Conservation (phyloP, 2,113 vertebrate genomes). For the Monopterus albus region DNA sequence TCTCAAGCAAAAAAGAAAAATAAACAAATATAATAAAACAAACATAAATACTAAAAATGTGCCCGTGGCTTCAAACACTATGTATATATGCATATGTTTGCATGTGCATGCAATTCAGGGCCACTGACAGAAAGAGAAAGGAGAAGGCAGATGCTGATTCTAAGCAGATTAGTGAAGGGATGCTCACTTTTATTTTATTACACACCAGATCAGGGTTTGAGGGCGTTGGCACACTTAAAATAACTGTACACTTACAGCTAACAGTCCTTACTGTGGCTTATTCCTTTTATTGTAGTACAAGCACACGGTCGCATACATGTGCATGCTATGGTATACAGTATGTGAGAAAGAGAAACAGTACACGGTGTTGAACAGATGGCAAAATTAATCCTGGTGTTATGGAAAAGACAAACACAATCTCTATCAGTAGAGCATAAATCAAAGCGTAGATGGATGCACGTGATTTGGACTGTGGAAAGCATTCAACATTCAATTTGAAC, state of each 20-base stretch:
- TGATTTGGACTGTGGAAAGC: constrained; percentile 6
- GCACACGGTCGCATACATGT: background rate
- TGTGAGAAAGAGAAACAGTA: background rate
- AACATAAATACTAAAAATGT: background rate
- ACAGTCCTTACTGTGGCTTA: constrained; percentile 4
- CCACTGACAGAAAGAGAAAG: constrained; percentile 57
- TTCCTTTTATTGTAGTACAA: background rate
- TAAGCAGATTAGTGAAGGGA: constrained; percentile 66
- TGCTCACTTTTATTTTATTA: constrained; percentile 55
- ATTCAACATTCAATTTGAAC: background rate
- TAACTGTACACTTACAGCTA: constrained; percentile 40
- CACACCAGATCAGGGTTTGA: constrained; percentile 22
- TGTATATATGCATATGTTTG: constrained; percentile 7
- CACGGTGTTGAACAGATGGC: constrained; percentile 58
- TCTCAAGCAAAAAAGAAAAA: background rate
- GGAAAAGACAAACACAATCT: constrained; percentile 34
- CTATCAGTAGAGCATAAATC: constrained; percentile 40
- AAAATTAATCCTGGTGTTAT: constrained; percentile 68
- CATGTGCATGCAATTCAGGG: constrained; percentile 21
- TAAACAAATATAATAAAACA: no score
- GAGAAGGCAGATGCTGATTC: constrained; percentile 61
- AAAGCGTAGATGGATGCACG: constrained; percentile 28
- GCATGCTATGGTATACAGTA: background rate
- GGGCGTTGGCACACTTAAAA: constrained; percentile 59
- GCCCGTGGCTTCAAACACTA: constrained; percentile 1